A percentile compares a stretch with the other conserved stretches of the same genome.
Evolutionary conservation across 2,113 vertebrate species (phyloP).

Genomic region (Aphyosemion australe): DNA sequence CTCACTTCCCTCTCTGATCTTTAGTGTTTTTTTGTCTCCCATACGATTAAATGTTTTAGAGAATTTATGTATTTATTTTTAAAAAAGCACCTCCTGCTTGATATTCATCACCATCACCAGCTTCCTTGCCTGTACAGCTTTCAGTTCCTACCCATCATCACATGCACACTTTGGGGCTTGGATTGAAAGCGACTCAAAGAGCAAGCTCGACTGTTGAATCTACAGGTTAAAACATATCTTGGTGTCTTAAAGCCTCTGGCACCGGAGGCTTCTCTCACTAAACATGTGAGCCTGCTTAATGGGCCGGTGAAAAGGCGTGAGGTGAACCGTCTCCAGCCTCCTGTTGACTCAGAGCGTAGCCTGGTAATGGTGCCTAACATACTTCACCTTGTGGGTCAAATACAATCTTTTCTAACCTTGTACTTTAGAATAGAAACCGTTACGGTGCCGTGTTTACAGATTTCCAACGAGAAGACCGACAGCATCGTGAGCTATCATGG

Average conservation of each 20-base stretch:
- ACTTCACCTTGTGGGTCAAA: conserved; percentile 62
- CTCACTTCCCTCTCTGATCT: conserved; percentile 17
- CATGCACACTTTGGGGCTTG: conserved; percentile 34
- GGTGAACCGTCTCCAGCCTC: conserved; percentile 65
- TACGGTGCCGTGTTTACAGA: not conserved
- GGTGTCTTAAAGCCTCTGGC: conserved; percentile 36
- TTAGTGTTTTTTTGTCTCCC: not conserved
- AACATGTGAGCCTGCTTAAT: conserved; percentile 64
- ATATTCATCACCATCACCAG: conserved; percentile 37
- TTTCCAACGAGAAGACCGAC: conserved; percentile 7
- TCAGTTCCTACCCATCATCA: conserved; percentile 46
- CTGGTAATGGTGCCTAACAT: conserved; percentile 68
- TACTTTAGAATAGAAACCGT: conserved; percentile 9
- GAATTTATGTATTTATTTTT: too few relatives aligned
- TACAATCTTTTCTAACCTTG: conserved; percentile 19
- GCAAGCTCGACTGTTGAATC: conserved; percentile 46
- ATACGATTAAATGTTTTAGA: not conserved
- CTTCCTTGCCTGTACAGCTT: conserved; percentile 45
- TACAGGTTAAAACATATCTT: conserved; percentile 50
- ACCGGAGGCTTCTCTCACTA: conserved; percentile 21
- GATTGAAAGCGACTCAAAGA: conserved; percentile 48
- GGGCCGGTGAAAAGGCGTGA: conserved; percentile 61
- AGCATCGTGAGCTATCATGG: conserved; percentile 12
- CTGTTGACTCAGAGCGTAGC: conserved; percentile 66
- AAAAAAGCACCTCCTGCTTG: conserved; percentile 20